Evolutionary conservation across 2,888 invertebrate genomes (phyloP), one percentile per base, ranked within the genome.

Genomic region (Plagodis dolabraria): DNA sequence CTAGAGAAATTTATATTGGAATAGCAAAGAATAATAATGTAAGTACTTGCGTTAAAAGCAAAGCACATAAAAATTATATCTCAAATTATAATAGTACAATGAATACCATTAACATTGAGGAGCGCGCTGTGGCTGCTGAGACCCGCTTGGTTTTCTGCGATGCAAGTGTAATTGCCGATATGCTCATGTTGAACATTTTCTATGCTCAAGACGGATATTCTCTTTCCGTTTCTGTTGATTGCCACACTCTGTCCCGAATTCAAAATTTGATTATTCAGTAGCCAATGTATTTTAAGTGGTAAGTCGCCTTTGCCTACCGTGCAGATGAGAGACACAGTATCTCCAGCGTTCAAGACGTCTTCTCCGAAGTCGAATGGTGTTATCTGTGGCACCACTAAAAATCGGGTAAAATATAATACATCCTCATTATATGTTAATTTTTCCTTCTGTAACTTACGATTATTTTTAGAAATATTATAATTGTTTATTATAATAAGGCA

Each of bases 301-400:
- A 95, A 85, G 80, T 96, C 96, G 36, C 96, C 96, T 85, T 96
- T 96, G 47, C 94, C 93, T 61, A 96, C 94, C 53, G 95, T 94
- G 80, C 96, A 96, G 42, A 94, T 95, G 7, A 95, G 87, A 47
- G 95, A 95, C 10, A 95, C 95, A 47, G 95, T 94, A 78, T 97
- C 96, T 60, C 96, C 96, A 63, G 96, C 95, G 76, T 96, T 96
- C 46, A 94, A 90, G 63, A 94, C 92, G 67, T 95, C 95, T 73
- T 96, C 96, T 57, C 96, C 96, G 80, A 96, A 96, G 79, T 95
- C 94, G 78, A 97, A 96, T 50, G 96, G 95, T 60, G 95, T 94
- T 73, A 97, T 96, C 94, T 96, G 96, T 63, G 97, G 97, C 74
- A 95, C 93, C 85, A 96, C 97, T 97, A 88, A 57, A 64, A 58